Evolutionary conservation across 1,140 invertebrate species (phyloP), one percentile per base, ranked within the genome.

Genomic region (Hirudo medicinalis): DNA sequence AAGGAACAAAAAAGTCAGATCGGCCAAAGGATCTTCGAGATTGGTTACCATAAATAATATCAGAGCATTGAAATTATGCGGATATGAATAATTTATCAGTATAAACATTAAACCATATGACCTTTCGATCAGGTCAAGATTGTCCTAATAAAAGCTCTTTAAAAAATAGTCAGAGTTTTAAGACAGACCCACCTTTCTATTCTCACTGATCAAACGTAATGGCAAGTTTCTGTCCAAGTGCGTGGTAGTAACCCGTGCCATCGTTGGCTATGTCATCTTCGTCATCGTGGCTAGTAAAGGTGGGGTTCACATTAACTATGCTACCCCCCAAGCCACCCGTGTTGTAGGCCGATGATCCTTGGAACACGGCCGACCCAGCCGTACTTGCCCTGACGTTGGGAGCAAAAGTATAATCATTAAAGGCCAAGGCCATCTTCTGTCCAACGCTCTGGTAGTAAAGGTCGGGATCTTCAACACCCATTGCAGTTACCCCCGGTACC

Each of bases 391-490:
- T 63, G 22, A 22, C 57, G 22, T 22, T 63, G 8, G 57, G 57
- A n/a, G 29, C 57, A 63, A 63, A 63, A n/a, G 57, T 63, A 32
- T 63, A 63, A 63, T 63, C 57, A 32, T 63, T 63, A 20, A 25
- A 63, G 22, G 57, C 57, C 22, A 63, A 15, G 29, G 57, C 57
- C 57, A 63, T 63, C 29, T 63, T 63, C 29, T 63, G 57, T 25
- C 57, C 57, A 22, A 63, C 29, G 22, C 22, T 63, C 57, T 63
- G 57, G 57, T 63, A 63, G 57, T 63, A 63, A 20, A 63, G 22
- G 19, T 63, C 57, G 9, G 57, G 57, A 32, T 63, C 57, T 63
- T 63, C 57, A 13, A 63, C 29, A 0, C 22, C 22, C 57, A 25
- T 22, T 22, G 57, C 22, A 63, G 57, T 32, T 6, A 63, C 57